phyloP scores from a whole-genome alignment of 2,113 vertebrate species.

The Sylvilagus bachmani region DNA sequence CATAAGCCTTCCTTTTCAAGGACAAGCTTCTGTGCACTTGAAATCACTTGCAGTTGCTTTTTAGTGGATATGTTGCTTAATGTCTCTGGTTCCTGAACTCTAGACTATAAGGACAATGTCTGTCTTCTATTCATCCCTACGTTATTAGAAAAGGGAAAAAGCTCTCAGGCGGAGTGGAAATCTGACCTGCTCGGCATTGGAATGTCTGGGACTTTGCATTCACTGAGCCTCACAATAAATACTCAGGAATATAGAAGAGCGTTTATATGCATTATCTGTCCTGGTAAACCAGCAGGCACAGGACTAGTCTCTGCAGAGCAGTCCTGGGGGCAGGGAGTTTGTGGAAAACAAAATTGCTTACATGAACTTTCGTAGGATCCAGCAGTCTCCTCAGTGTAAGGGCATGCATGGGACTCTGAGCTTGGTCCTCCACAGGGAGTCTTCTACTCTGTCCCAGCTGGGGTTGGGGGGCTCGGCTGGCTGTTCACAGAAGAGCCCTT shows the following conservation, averaged over 20 bases:
- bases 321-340: background rate
- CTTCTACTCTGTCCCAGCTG: background rate
- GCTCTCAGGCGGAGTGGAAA: background rate
- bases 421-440: background rate
- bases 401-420: background rate
- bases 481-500: background rate
- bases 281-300: background rate
- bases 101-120: background rate
- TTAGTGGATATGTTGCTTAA: background rate
- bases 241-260: background rate
- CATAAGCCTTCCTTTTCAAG: background rate
- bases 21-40: constrained; percentile 1
- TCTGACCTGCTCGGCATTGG: background rate
- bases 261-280: background rate
- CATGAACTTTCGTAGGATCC: background rate
- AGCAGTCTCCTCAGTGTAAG: background rate
- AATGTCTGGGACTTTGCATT: background rate
- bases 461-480: no score
- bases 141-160: background rate
- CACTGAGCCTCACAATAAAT: background rate
- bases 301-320: background rate
- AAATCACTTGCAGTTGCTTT: constrained; percentile 23
- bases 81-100: background rate
- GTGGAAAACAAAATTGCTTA: background rate
- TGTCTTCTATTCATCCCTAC: background rate